These are phyloP conservation scores for Hirtodrosophila cameraria DNA, from an alignment of 2,888 invertebrate genomes.

Conservation along the genomic window DNA sequence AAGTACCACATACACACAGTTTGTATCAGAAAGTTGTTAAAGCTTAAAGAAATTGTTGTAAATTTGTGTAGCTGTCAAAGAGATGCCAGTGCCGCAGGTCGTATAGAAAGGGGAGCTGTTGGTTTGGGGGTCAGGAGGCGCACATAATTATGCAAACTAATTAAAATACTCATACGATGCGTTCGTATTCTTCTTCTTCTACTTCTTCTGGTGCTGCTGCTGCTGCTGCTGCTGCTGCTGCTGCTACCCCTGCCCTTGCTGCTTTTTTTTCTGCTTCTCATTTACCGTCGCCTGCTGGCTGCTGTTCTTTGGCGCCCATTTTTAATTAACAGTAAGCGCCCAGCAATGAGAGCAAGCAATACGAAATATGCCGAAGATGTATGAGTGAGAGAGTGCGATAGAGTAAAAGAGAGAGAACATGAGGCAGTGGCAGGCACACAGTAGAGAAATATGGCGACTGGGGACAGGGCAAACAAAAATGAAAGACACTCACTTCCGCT, in stretches of 20 bases:
- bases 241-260: background rate
- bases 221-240: slow-evolving; percentile 7
- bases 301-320: slow-evolving; percentile 68
- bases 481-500: slow-evolving; percentile 80
- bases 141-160: slow-evolving; percentile 80
- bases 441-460: slow-evolving; percentile 29
- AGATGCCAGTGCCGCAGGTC: slow-evolving; percentile 27
- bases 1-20: slow-evolving; percentile 19
- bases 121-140: slow-evolving; percentile 31
- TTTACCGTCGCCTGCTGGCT: slow-evolving; percentile 44
- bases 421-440: background rate
- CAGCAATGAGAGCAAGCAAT: slow-evolving; percentile 53
- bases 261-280: slow-evolving; percentile 15
- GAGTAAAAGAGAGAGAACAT: background rate
- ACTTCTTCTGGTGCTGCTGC: slow-evolving; percentile 8
- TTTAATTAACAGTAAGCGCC: slow-evolving; percentile 78
- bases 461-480: slow-evolving; percentile 72
- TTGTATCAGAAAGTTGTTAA: slow-evolving; percentile 71
- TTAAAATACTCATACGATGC: slow-evolving; percentile 78
- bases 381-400: background rate
- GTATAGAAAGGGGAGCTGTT: background rate
- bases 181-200: slow-evolving; percentile 39
- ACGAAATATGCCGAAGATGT: slow-evolving; percentile 57
- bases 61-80: slow-evolving; percentile 50
- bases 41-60: slow-evolving; percentile 52